These are phyloP conservation scores for Andrena chrysosceles DNA, from an alignment of 2,888 invertebrate species.

Conservation along the genomic window DNA sequence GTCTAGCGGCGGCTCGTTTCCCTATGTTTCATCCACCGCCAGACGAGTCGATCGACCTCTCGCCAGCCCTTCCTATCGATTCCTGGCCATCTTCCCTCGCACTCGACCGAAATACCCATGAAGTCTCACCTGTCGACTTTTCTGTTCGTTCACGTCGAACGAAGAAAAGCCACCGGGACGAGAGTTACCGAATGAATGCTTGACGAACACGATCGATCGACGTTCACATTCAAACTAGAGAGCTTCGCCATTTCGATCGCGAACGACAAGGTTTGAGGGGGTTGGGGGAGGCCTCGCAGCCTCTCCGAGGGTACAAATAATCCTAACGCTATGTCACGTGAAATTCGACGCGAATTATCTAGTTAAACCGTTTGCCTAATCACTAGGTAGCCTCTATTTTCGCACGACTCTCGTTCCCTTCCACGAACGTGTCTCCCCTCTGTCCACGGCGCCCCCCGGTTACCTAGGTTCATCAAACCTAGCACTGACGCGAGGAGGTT, in stretches of 20 bases:
- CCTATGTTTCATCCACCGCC: neutral
- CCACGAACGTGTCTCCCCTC: conserved; percentile 6
- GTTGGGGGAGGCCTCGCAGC: conserved; percentile 5
- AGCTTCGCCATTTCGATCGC: conserved; percentile 3
- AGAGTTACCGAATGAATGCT: neutral
- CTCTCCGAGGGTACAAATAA: conserved; percentile 60
- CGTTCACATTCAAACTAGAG: conserved; percentile 15
- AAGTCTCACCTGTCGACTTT: conserved; percentile 26
- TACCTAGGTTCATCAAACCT: conserved; percentile 51
- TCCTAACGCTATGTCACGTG: conserved; percentile 66
- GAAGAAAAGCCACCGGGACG: conserved; percentile 58
- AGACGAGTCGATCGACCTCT: conserved; percentile 30
- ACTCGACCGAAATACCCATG: neutral
- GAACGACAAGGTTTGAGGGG: conserved; percentile 2
- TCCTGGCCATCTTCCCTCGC: neutral
- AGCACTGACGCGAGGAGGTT: conserved; percentile 9
- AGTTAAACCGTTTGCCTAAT: conserved; percentile 72
- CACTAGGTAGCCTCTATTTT: conserved; percentile 81
- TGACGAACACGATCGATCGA: conserved; percentile 32
- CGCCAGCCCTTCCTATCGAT: neutral
- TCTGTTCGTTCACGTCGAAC: conserved; percentile 67
- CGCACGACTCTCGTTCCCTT: conserved; percentile 53
- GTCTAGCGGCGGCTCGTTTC: conserved; percentile 9
- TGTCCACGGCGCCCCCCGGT: neutral
- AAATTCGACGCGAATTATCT: conserved; percentile 66